These are phyloP conservation scores for Tryphoninae sp. DNA, from an alignment of 2,888 invertebrate genomes.

Conservation along the genomic window DNA sequence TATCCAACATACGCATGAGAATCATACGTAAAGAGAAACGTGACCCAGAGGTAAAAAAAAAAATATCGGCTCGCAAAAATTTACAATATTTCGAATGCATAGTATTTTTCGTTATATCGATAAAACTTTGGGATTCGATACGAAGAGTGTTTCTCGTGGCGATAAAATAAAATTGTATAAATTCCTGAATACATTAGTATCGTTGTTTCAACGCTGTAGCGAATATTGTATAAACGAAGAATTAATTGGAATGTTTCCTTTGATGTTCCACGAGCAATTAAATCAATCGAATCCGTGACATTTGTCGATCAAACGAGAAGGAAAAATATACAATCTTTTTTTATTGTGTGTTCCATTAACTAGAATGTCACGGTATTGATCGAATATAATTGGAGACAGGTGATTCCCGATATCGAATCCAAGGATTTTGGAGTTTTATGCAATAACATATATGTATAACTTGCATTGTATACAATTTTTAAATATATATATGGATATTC, in stretches of 20 bases:
- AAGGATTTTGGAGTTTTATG: background rate
- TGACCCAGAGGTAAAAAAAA: background rate
- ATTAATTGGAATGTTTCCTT: slow-evolving; percentile 15
- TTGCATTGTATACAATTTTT: too few species aligned
- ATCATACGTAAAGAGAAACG: background rate
- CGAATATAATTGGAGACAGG: background rate
- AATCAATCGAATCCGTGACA: background rate
- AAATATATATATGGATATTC: background rate
- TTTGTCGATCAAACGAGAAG: slow-evolving; percentile 40
- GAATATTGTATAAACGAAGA: background rate
- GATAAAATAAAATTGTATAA: slow-evolving; percentile 26
- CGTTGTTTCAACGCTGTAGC: background rate
- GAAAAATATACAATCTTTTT: background rate
- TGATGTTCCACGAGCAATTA: slow-evolving; percentile 32
- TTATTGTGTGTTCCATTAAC: background rate
- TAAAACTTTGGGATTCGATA: background rate
- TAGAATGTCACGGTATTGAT: slow-evolving; percentile 18
- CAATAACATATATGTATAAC: background rate
- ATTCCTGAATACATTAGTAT: background rate
- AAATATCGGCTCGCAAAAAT: background rate
- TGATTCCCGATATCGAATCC: background rate
- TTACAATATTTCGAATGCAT: background rate
- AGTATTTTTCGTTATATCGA: background rate
- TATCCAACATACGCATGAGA: background rate
- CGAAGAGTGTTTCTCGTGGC: background rate